Conservation (phyloP, 2,113 vertebrate species). For the Lonchura striata region DNA sequence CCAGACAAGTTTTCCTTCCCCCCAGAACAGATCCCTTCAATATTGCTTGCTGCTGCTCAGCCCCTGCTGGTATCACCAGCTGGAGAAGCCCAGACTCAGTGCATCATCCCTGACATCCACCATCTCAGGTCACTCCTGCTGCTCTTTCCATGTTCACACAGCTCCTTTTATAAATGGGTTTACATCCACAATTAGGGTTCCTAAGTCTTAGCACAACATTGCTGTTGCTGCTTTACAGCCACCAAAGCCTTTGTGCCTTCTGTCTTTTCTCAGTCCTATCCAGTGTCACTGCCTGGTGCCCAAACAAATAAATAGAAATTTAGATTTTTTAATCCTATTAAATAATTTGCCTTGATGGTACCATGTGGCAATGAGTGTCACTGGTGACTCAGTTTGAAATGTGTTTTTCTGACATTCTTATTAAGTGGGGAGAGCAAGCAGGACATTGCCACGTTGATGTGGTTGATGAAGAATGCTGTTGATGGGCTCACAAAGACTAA, state of each 20-base stretch:
- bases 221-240: not conserved
- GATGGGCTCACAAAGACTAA: conserved; percentile 35
- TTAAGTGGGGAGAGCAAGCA: not conserved
- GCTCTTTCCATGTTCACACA: not conserved
- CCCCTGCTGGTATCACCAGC: not conserved
- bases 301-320: not conserved
- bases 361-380: not conserved
- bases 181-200: not conserved
- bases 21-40: not conserved
- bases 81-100: not conserved
- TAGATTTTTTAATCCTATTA: not conserved
- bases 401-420: conserved; percentile 10
- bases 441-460: not conserved
- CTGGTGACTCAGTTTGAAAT: conserved; percentile 6
- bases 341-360: not conserved
- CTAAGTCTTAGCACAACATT: not conserved
- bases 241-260: not conserved
- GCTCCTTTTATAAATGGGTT: not conserved
- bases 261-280: not conserved
- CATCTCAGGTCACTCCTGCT: not conserved
- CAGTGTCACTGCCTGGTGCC: not conserved
- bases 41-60: not conserved
- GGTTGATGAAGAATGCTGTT: conserved; percentile 28
- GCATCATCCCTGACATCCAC: not conserved
- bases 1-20: not conserved